These are phyloP conservation scores for Cydia splendana DNA, from an alignment of 1,140 invertebrate species.

Conservation along the genomic window DNA sequence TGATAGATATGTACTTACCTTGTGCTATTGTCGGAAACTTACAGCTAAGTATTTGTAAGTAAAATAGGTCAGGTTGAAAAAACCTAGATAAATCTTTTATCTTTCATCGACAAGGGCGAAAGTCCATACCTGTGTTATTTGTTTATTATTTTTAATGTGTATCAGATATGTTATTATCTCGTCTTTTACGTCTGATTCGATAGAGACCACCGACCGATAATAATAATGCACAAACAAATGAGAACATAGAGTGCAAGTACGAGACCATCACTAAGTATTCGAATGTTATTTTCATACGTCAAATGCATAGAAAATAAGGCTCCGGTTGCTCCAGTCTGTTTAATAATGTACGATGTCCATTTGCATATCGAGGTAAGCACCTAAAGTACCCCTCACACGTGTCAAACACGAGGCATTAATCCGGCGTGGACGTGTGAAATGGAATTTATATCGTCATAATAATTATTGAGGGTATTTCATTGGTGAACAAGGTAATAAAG, in stretches of 20 bases:
- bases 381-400: not conserved
- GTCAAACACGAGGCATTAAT: conserved; percentile 8
- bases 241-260: not conserved
- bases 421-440: not conserved
- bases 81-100: not conserved
- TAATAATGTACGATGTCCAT: not conserved
- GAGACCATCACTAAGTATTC: not conserved
- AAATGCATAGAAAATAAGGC: not conserved
- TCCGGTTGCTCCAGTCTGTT: not conserved
- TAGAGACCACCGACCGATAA: not conserved
- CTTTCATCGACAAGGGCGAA: not conserved
- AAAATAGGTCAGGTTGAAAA: not conserved
- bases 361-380: not conserved
- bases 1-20: too few relatives aligned
- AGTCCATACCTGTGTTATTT: not conserved
- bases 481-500: too few relatives aligned
- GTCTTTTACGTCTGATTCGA: not conserved
- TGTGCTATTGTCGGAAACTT: too few relatives aligned
- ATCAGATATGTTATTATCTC: not conserved
- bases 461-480: too few relatives aligned
- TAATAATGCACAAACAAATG: not conserved
- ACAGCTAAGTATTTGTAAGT: not conserved
- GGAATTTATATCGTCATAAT: not conserved
- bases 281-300: not conserved
- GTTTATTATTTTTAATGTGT: not conserved